Conservation (phyloP, 2,113 vertebrate species). For the Stictonetta naevosa region DNA sequence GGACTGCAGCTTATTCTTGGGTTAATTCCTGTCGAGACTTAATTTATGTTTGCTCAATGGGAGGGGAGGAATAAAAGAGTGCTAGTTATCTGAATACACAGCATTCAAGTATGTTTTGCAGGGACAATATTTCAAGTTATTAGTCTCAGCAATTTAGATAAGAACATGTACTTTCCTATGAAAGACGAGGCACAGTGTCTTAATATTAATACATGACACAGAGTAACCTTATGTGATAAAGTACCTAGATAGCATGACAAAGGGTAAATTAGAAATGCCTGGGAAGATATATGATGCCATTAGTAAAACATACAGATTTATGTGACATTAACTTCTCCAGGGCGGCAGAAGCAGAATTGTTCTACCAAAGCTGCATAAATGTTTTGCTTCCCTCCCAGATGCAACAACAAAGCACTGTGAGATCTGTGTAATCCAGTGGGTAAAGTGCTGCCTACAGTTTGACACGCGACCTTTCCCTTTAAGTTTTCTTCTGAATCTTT, state of each 20-base stretch:
- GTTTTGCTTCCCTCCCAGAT: background rate
- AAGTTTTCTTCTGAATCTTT: background rate
- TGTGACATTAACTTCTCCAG: background rate
- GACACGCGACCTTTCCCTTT: background rate
- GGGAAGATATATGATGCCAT: constrained; percentile 25
- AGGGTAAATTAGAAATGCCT: constrained; percentile 3
- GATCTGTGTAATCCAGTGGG: background rate
- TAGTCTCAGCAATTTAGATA: constrained; percentile 56
- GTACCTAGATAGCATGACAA: constrained; percentile 15
- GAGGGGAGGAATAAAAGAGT: background rate
- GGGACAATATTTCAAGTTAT: constrained; percentile 48
- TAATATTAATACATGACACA: constrained; percentile 15
- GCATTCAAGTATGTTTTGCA: background rate
- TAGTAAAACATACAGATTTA: constrained; percentile 52
- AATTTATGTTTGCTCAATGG: background rate
- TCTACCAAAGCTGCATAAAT: background rate
- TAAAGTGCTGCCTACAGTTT: background rate
- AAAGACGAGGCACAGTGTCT: background rate
- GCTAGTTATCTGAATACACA: background rate
- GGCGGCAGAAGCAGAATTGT: background rate
- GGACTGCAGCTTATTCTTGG: background rate
- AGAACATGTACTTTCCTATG: background rate
- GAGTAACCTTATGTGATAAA: constrained; percentile 7
- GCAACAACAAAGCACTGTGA: background rate
- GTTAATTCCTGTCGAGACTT: background rate